phyloP scores from a whole-genome alignment of 2,113 vertebrate genomes.

The Chionodraco myersi region DNA sequence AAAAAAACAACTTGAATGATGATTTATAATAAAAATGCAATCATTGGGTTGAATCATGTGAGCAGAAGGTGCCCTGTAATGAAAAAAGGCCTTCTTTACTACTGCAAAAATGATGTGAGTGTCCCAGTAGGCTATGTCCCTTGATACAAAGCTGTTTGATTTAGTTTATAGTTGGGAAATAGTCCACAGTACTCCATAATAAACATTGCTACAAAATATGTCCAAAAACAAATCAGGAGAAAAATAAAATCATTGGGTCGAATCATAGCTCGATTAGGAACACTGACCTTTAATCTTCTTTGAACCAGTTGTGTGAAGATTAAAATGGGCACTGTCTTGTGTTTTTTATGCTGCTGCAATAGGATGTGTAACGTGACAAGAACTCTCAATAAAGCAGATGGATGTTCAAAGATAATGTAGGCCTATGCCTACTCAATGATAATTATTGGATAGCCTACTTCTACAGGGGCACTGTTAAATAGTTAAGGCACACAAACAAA shows the following conservation, averaged over 20 bases:
- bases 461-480: not conserved
- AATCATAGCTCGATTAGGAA: not conserved
- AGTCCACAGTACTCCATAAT: too few species aligned
- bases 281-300: not conserved
- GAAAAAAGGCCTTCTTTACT: too few species aligned
- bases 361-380: not conserved
- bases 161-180: too few species aligned
- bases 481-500: not conserved
- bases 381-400: not conserved
- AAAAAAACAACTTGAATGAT: too few species aligned
- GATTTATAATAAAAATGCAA: not conserved
- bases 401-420: not conserved
- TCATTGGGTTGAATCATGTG: too few species aligned
- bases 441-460: not conserved
- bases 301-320: not conserved
- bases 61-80: too few species aligned
- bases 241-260: too few species aligned
- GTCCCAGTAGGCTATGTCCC: too few species aligned
- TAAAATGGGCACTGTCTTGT: not conserved
- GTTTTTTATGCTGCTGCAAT: not conserved
- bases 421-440: not conserved
- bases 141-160: too few species aligned
- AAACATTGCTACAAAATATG: too few species aligned
- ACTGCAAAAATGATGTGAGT: too few species aligned
- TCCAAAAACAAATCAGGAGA: too few species aligned